Base-by-base conservation (phyloP, 92 coral and sea anemone genomes). In the Virgularia gustaviana region DNA sequence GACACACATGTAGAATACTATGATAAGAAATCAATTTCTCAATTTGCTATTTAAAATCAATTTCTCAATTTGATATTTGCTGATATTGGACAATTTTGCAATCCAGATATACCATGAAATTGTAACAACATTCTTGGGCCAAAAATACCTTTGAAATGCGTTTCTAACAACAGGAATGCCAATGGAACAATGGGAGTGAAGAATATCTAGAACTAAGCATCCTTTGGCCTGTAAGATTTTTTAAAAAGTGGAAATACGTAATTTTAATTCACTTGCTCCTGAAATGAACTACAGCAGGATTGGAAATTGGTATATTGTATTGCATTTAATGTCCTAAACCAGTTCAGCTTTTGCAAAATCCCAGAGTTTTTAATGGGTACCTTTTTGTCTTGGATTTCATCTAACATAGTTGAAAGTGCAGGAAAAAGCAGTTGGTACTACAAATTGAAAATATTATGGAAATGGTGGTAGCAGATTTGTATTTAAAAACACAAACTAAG, bases 381-480 rank as follows among this genome's bases (percentile, higher is more conserved):
- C 91, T 89, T 92, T 49, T 81, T 84, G 15, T 76, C 71, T 57
- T 85, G 77, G 32, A 92, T 82, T 60, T 92, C 90, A 39, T 92
- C 94, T 54, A 80, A 78, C 51, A 89, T 83, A 29, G 78, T 27
- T 57, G 87, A 76, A 57, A 92, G 81, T 9, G 94, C 84, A 16
- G 98, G 98, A 58, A 92, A 89, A 76, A 92, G 55, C 33, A 84
- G 87, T 70, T 92, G 98, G 65, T 89, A 92, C 98, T 92, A 59
- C 11, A 66, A 56, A 34, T 16, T 7, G 9, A 36, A 15, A 24
- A 9, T 12, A 57, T 11, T 28, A 22, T 3, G 24, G 19, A 43
- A 37, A n/a, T n/a, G n/a, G n/a, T n/a, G n/a, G n/a, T n/a, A n/a
- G n/a, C n/a, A n/a, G n/a, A n/a, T 76, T 16, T 9, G 20, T n/a